Base-by-base conservation (phyloP, 2,888 invertebrate genomes). In the Andrena haemorrhoa region DNA sequence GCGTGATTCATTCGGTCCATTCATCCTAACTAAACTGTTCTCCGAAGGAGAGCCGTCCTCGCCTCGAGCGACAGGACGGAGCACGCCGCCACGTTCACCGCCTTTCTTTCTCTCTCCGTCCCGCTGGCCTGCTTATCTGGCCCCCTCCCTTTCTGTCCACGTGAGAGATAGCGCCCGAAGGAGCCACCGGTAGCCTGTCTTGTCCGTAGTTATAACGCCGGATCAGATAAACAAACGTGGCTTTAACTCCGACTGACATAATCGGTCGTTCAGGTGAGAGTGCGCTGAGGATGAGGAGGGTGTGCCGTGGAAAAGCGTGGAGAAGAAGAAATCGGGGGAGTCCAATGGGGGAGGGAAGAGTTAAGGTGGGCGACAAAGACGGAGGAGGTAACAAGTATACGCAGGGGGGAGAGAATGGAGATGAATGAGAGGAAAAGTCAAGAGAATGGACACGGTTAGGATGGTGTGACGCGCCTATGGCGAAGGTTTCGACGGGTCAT, bases 1-100 rank as follows among this genome's bases (percentile, higher is more conserved):
- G 90, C 89, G 92, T 93, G 92, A 92, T 92, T 93, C 93, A 91
- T 93, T 92, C 90, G 92, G 88, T 90, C 90, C 91, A 92, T 93
- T 93, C 92, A 91, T 92, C 89, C 89, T 88, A 89, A 88, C 90
- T 88, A 89, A 90, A 90, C 87, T 85, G 88, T 87, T 88, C 86
- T 82, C 75, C 84, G 87, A 87, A 86, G 88, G 84, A 85, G 82
- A 81, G 68, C 79, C 87, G 85, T 89, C 89, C 86, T 88, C 89
- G 90, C 92, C 90, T 80, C 70, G 71, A 87, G 90, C 90, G 90
- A 91, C 89, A 88, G 88, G 77, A 82, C 83, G 85, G 84, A 88
- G 79, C 81, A 80, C 73, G 74, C 86, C 64, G 63, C 61, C 69
- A 47, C 75, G 68, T 70, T 78, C 81, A 68, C 81, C 71, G 61